Base-by-base conservation (phyloP, 2,888 invertebrate genomes). In the Tetranychus truncatus region DNA sequence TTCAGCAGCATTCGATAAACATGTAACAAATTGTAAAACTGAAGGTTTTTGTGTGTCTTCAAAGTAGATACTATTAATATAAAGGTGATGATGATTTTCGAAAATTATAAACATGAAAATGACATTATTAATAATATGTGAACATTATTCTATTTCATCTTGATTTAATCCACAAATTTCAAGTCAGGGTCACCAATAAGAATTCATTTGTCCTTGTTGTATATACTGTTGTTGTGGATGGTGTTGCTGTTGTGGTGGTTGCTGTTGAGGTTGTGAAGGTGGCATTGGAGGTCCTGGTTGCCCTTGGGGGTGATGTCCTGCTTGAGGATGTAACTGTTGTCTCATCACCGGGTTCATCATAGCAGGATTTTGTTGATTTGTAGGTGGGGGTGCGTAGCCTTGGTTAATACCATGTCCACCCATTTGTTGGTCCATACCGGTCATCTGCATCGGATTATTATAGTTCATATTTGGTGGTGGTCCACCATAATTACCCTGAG, bases 341-440 rank as follows among this genome's bases (percentile, higher is more conserved):
- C 77, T 65, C 67, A 77, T 76, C 24, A n/a, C 72, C n/a, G 72
- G n/a, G 72, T 72, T 72, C 72, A 77, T 74, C 77, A 77, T 77
- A 21, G 20, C 46, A 20, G 69, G 69, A 69, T 69, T 69, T 20
- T 24, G 20, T 21, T 69, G 69, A 20, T 69, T n/a, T n/a, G n/a
- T 18, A n/a, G 66, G 66, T 20, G 75, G 75, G 5, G 44, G 76
- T 11, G 75, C 45, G n/a, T 72, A 45, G 65, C 65, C 46, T 76
- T 74, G 67, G 20, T 73, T 69, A 11, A 69, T 69, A 24, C 69
- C 34, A 20, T n/a, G 72, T 24, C 34, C n/a, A 15, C 73, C 66
- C 69, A 69, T 69, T 45, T 66, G 15, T 24, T 76, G 75, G 24
- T 76, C 75, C 74, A 75, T 75, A 24, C 34, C 34, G 9, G 34